Evolutionary conservation across 2,888 invertebrate species (phyloP).

Genomic region (Ernsta delagoae): DNA sequence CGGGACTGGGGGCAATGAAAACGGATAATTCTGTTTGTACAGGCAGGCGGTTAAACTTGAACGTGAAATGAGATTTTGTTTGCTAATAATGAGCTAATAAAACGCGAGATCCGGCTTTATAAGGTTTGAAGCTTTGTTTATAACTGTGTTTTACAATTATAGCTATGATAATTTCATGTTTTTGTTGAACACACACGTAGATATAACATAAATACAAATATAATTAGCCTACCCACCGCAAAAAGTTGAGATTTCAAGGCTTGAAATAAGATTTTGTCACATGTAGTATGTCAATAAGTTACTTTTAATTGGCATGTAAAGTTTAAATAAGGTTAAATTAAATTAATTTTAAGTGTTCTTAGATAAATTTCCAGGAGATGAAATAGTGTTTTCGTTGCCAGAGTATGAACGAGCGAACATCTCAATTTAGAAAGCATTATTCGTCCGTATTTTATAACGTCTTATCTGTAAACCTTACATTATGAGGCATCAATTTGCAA

Average conservation of each 20-base stretch:
- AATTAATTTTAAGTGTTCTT: too few species aligned
- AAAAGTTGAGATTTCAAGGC: too few species aligned
- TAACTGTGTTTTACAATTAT: not conserved
- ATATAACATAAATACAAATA: not conserved
- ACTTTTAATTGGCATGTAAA: too few species aligned
- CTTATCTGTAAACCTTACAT: not conserved
- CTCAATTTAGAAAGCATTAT: not conserved
- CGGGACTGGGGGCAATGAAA: slow-evolving; percentile 64
- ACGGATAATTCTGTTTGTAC: slow-evolving; percentile 71
- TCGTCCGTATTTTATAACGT: not conserved
- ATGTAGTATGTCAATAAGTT: too few species aligned
- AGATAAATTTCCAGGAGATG: not conserved
- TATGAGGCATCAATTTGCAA: slow-evolving; percentile 11
- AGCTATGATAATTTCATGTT: not conserved
- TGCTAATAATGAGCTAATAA: slow-evolving; percentile 64
- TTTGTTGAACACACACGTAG: not conserved
- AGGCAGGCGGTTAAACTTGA: slow-evolving; percentile 63
- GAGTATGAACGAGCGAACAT: not conserved
- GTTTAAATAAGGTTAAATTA: too few species aligned
- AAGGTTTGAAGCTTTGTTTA: not conserved
- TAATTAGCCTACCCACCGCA: too few species aligned
- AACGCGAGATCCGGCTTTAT: slow-evolving; percentile 42
- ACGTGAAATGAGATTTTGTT: slow-evolving; percentile 61
- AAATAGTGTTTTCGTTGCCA: not conserved
- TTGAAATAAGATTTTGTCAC: too few species aligned